phyloP scores from a whole-genome alignment of 2,888 invertebrate genomes.

The Phalera bucephala region DNA sequence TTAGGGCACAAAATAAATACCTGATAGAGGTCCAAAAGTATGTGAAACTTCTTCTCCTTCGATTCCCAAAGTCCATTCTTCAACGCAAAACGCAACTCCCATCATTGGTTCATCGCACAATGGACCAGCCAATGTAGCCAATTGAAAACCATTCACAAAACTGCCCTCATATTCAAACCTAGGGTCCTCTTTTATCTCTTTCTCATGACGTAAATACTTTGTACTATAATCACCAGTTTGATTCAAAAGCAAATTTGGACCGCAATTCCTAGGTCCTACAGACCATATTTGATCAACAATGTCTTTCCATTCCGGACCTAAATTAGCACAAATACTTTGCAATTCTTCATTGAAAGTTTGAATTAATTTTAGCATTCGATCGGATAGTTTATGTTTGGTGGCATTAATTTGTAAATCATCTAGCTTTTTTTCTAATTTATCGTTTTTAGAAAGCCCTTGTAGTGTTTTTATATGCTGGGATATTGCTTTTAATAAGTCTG shows the following conservation, averaged over 20 bases:
- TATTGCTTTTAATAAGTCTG: slow-evolving; percentile 87
- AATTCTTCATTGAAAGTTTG: slow-evolving; percentile 82
- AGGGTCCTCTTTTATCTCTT: slow-evolving; percentile 72
- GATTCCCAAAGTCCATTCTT: slow-evolving; percentile 88
- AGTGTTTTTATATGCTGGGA: slow-evolving; percentile 72
- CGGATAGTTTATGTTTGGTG: slow-evolving; percentile 56
- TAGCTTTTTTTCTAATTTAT: slow-evolving; percentile 56
- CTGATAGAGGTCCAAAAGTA: slow-evolving; percentile 81
- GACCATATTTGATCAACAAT: slow-evolving; percentile 91
- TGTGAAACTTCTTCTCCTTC: slow-evolving; percentile 64
- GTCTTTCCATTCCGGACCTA: slow-evolving; percentile 79
- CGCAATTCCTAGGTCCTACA: slow-evolving; percentile 94
- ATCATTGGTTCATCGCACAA: slow-evolving; percentile 98
- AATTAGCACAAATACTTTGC: slow-evolving; percentile 81
- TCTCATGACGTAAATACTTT: slow-evolving; percentile 64
- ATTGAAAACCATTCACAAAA: slow-evolving; percentile 93
- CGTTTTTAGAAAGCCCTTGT: slow-evolving; percentile 64
- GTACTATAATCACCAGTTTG: slow-evolving; percentile 85
- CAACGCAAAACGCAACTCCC: slow-evolving; percentile 95
- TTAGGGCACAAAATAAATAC: too few species aligned
- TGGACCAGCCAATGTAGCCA: slow-evolving; percentile 94
- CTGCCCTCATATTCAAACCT: slow-evolving; percentile 88
- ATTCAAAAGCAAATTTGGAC: slow-evolving; percentile 95
- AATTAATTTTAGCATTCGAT: slow-evolving; percentile 71
- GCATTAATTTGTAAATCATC: slow-evolving; percentile 52